A percentile compares a stretch with the other conserved stretches of the same genome.
These are phyloP conservation scores for Andrena dorsata DNA, from an alignment of 2,888 invertebrate species.

Conservation along the genomic window DNA sequence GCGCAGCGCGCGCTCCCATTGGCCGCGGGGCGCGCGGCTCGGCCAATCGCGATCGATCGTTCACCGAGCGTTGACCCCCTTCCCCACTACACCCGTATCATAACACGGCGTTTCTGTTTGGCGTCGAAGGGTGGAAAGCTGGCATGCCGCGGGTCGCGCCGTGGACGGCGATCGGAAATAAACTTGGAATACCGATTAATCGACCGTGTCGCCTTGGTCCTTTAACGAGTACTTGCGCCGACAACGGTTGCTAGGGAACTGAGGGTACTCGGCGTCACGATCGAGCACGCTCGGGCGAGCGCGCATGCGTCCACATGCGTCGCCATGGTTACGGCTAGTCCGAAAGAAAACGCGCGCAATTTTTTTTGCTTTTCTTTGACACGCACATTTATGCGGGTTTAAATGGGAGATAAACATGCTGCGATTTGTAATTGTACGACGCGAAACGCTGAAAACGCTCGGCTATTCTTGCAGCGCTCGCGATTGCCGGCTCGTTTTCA, in stretches of 20 bases:
- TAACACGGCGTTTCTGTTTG: slow-evolving; percentile 44
- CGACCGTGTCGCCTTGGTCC: background rate
- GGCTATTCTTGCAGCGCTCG: background rate
- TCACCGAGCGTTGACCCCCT: slow-evolving; percentile 72
- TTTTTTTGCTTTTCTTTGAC: background rate
- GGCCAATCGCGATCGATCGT: slow-evolving; percentile 74
- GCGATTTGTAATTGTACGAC: background rate
- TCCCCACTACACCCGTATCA: slow-evolving; percentile 22
- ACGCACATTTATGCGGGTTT: too few relatives aligned
- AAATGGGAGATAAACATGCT: background rate
- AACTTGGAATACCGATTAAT: slow-evolving; percentile 23
- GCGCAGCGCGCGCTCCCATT: slow-evolving; percentile 58
- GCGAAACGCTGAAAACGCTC: too few relatives aligned
- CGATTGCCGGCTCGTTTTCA: background rate
- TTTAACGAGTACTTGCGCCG: too few relatives aligned
- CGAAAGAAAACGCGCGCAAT: slow-evolving; percentile 13
- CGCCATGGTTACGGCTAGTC: slow-evolving; percentile 39
- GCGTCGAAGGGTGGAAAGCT: slow-evolving; percentile 27
- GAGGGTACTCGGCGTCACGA: background rate
- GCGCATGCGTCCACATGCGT: slow-evolving; percentile 56
- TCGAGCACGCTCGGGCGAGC: slow-evolving; percentile 9
- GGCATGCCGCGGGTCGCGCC: too few relatives aligned
- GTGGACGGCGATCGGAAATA: slow-evolving; percentile 22
- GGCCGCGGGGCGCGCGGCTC: slow-evolving; percentile 48
- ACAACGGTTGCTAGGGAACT: slow-evolving; percentile 31